These are phyloP conservation scores for Sylvilagus floridanus DNA, from an alignment of 2,797 vertebrate species.

Conservation along the genomic window DNA sequence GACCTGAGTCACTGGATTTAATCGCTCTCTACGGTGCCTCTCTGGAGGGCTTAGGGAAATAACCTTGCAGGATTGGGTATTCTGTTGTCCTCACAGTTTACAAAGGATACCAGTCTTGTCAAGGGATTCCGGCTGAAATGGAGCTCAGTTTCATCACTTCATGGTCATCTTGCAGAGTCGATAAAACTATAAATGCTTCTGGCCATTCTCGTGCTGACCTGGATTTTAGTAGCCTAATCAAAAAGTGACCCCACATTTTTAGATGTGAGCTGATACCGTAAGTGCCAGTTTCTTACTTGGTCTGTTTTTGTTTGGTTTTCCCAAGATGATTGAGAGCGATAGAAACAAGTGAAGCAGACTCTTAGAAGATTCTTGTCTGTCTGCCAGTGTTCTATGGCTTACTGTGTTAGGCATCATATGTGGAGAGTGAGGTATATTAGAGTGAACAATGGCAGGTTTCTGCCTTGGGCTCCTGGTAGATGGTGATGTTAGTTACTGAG, in stretches of 20 bases:
- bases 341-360: neutral
- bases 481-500: neutral
- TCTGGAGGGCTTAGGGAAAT: neutral
- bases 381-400: neutral
- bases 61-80: neutral
- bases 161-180: neutral
- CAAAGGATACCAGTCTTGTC: constrained; percentile 1
- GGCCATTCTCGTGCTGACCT: neutral
- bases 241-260: neutral
- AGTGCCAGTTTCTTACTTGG: neutral
- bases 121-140: neutral
- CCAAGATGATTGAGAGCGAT: neutral
- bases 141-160: neutral
- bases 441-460: neutral
- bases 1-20: neutral
- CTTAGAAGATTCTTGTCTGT: constrained; percentile 27
- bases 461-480: neutral
- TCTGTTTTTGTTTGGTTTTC: neutral
- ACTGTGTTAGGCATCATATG: neutral
- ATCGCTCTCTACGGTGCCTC: neutral
- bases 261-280: neutral
- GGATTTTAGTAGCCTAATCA: neutral
- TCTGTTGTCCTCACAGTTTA: neutral
- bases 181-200: constrained; percentile 1
- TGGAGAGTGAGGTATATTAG: neutral